Evolutionary conservation across 2,797 vertebrate genomes (phyloP).

Genomic region (Enoplosus armatus): DNA sequence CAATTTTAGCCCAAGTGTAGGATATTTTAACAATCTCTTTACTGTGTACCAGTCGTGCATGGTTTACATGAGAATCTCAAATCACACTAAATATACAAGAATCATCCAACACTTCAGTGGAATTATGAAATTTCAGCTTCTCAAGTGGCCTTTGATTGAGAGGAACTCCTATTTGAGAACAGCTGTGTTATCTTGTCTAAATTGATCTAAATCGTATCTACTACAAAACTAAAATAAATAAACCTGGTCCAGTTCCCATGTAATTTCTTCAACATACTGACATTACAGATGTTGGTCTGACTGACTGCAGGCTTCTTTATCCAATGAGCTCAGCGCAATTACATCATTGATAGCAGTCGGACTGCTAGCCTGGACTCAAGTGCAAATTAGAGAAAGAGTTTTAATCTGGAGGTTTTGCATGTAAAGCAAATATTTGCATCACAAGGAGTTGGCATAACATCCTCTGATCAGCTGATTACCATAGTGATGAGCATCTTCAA

Average conservation of each 20-base stretch:
- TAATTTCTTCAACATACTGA: conserved; percentile 40
- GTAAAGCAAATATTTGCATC: conserved; percentile 75
- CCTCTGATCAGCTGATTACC: conserved; percentile 77
- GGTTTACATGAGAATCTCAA: conserved; percentile 27
- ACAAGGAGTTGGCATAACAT: conserved; percentile 63
- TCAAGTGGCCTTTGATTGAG: conserved; percentile 23
- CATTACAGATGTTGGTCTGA: conserved; percentile 44
- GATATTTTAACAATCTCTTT: conserved; percentile 51
- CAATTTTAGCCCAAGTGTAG: conserved; percentile 39
- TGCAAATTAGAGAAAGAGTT: conserved; percentile 46
- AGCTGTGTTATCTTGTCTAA: conserved; percentile 49
- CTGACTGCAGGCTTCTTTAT: conserved; percentile 42
- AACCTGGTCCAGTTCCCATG: conserved; percentile 13
- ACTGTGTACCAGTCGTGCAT: conserved; percentile 23
- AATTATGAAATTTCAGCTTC: conserved; percentile 15
- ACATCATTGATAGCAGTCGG: conserved; percentile 40
- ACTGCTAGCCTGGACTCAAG: conserved; percentile 37
- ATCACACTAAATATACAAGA: conserved; percentile 31
- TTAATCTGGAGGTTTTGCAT: conserved; percentile 61
- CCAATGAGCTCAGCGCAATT: conserved; percentile 39
- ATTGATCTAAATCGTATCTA: conserved; percentile 22
- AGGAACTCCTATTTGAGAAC: conserved; percentile 18
- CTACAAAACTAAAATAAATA: conserved; percentile 12
- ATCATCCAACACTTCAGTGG: background rate
- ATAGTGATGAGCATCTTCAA: conserved; percentile 76